Base-by-base conservation (phyloP, 2,113 vertebrate species). In the Pavo muticus region DNA sequence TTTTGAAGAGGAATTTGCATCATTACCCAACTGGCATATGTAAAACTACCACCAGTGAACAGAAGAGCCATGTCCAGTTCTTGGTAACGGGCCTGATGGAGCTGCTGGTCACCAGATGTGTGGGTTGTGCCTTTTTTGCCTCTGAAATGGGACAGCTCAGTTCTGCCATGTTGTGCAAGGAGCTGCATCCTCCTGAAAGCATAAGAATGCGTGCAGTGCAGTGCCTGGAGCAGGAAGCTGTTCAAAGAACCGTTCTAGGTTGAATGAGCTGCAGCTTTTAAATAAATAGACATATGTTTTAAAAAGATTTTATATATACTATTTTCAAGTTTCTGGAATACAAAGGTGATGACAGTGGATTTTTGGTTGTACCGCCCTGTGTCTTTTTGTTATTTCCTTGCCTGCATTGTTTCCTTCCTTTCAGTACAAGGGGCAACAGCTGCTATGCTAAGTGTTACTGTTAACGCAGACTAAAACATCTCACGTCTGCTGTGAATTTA, bases 71-170 rank as follows among this genome's bases (percentile, higher is more conserved):
- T 17, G 14, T 21, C 10, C 32, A 37, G 14, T 37, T 18, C 15
- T 14, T 32, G 67, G 45, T 16, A 1, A 0, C 1, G 35, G 60
- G 6, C 29, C 54, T 64, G 42, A 2, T 29, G 83, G 60, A 90
- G 1, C 69, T 59, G 69, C 85, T 39, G 16, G 3, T 14, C 18
- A 56, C 9, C 45, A 8, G 0, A 2, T 4, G 16, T 8, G n/a
- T 63, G 64, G 29, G 54, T 82, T 59, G 71, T 35, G 52, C 67
- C 52, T 14, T 67, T 35, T 12, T 60, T 50, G 15, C 6, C 25
- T 65, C 70, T 65, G 37, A 7, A 0, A 59, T 37, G 24, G 40
- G 37, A 19, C 82, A 57, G 0, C 17, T 18, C 0, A 3, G 15
- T 56, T 87, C 44, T 67, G 20, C 27, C 29, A 48, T n/a, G 6